Conservation (phyloP, 2,888 invertebrate genomes). For the Chymomyza procnemis region DNA sequence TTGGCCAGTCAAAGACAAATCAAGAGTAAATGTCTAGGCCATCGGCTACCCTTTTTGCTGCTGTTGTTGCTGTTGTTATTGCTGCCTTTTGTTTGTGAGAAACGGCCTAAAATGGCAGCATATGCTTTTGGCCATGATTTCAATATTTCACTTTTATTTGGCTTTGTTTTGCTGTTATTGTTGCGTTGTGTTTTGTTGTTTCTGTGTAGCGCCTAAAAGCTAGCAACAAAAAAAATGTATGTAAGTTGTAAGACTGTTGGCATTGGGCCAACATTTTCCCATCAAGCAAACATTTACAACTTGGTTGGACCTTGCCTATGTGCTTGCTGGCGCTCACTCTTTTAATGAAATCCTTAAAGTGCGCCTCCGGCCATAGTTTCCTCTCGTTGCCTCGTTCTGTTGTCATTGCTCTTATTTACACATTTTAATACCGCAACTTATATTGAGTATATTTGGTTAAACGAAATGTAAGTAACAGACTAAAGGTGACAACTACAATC, state of each 20-base stretch:
- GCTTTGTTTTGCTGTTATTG: neutral
- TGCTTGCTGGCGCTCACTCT: constrained; percentile 16
- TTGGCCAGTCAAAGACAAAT: neutral
- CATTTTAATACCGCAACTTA: neutral
- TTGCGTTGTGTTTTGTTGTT: constrained; percentile 4
- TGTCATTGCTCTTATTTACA: neutral
- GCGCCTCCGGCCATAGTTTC: constrained; percentile 50
- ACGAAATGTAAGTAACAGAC: too few relatives aligned
- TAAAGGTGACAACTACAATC: too few relatives aligned
- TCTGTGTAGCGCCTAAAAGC: constrained; percentile 12
- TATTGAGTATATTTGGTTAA: too few relatives aligned
- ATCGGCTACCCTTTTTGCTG: neutral
- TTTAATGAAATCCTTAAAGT: constrained; percentile 51
- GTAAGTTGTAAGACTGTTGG: constrained; percentile 31
- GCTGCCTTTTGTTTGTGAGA: neutral
- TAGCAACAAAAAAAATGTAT: constrained; percentile 17
- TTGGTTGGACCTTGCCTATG: constrained; percentile 35
- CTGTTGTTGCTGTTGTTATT: neutral
- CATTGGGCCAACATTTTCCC: constrained; percentile 31
- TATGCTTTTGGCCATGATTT: constrained; percentile 5
- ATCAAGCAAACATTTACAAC: constrained; percentile 11
- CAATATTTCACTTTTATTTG: neutral
- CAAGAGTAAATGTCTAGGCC: neutral
- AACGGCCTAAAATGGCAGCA: neutral
- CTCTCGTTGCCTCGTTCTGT: constrained; percentile 12